phyloP scores from a whole-genome alignment of 35 echinoderm and acorn worm genomes.

The Ophiothrix spiculata region DNA sequence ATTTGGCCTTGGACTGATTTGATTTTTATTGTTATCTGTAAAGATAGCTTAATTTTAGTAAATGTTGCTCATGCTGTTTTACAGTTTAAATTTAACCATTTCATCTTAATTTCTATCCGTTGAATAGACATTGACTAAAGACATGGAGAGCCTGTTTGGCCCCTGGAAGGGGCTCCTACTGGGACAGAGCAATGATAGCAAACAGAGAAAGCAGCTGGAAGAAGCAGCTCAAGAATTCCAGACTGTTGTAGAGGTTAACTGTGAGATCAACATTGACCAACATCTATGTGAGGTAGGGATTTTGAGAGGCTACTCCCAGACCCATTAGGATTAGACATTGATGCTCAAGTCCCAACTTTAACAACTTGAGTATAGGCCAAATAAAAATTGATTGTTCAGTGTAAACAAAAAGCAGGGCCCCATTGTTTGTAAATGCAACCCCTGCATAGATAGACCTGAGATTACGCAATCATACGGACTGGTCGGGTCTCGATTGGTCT shows the following conservation, averaged over 20 bases:
- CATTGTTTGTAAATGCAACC: no score
- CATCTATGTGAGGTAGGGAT: constrained; percentile 51
- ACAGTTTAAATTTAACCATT: not conserved
- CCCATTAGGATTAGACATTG: no score
- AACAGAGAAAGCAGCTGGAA: constrained; percentile 4
- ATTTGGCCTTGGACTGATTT: no score
- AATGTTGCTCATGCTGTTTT: not conserved
- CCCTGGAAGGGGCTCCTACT: constrained; percentile 80
- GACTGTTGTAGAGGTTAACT: not conserved
- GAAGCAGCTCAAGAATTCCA: constrained; percentile 22
- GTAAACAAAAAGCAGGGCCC: no score
- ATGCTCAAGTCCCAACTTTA: no score
- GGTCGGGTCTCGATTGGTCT: no score
- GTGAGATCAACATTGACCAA: constrained; percentile 5
- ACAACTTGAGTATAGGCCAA: no score
- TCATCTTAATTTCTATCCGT: not conserved
- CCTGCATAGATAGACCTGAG: no score
- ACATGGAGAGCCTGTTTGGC: constrained; percentile 69
- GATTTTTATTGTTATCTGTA: no score
- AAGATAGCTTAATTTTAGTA: not conserved
- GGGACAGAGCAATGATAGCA: constrained; percentile 29
- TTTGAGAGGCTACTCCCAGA: no score
- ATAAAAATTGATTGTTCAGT: no score
- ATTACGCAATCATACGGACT: no score
- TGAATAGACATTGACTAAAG: constrained; percentile 61